Evolutionary conservation across 2,113 vertebrate genomes (phyloP).

Genomic region (Pomatostomus ruficeps): DNA sequence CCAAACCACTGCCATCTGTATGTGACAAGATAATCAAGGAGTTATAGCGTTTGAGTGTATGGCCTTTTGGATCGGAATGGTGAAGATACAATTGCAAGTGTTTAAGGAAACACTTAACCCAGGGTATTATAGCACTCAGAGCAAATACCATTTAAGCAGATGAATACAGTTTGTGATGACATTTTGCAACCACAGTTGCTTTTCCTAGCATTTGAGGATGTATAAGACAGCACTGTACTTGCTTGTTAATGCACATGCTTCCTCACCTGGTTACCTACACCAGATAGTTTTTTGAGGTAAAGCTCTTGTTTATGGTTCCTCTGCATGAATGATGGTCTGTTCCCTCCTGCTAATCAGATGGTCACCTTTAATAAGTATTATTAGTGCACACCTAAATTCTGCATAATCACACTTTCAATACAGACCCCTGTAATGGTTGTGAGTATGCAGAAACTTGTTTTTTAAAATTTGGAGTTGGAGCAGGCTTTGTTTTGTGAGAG

Average conservation of each 20-base stretch:
- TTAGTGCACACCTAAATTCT: neutral
- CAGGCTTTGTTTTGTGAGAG: neutral
- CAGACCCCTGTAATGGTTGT: neutral
- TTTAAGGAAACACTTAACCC: neutral
- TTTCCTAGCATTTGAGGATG: neutral
- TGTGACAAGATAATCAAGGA: neutral
- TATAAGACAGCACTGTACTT: neutral
- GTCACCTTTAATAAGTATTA: neutral
- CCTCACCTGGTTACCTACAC: neutral
- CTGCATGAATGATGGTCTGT: neutral
- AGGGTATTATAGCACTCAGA: neutral
- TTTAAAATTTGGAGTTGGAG: neutral
- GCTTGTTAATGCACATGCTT: neutral
- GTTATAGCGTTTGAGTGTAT: neutral
- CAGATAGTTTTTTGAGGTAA: neutral
- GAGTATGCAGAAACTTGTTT: neutral
- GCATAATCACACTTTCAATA: neutral
- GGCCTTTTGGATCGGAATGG: accelerated
- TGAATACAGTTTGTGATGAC: neutral
- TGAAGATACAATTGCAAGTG: neutral
- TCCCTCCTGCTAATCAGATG: neutral
- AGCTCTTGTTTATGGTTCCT: neutral
- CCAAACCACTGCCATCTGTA: neutral
- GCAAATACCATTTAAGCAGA: neutral
- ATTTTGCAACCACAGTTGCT: neutral